phyloP scores from a whole-genome alignment of 64 coral and sea anemone genomes.

The Astreopora myriophthalma region DNA sequence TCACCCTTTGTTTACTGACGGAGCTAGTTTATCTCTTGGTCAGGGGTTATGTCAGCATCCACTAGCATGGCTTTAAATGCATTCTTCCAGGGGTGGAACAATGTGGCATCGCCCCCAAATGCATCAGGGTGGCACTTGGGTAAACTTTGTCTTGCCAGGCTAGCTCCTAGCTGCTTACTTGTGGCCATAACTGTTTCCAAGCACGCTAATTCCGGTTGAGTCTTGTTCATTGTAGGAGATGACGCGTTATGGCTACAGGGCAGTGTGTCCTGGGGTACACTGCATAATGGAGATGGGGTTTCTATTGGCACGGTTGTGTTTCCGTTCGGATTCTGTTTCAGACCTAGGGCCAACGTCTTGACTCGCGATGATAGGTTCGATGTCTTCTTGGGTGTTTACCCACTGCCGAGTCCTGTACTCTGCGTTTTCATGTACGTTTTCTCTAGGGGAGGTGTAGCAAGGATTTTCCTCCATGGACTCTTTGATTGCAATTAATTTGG shows the following conservation, averaged over 20 bases:
- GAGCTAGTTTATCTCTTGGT: constrained; percentile 61
- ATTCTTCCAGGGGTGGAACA: constrained; percentile 14
- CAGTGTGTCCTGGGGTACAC: background rate
- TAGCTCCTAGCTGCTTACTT: background rate
- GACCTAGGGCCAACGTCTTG: background rate
- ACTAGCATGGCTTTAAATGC: constrained; percentile 44
- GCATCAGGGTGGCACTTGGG: constrained; percentile 22
- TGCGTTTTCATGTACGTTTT: background rate
- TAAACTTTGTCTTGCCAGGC: background rate
- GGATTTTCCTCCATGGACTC: background rate
- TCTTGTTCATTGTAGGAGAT: background rate
- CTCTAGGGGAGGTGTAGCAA: background rate
- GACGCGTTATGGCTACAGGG: background rate
- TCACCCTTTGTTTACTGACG: constrained; percentile 42
- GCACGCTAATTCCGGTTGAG: background rate
- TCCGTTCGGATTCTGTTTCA: background rate
- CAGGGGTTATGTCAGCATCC: constrained; percentile 44
- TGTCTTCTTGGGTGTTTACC: too few species aligned
- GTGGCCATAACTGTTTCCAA: background rate
- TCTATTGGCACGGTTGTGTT: background rate
- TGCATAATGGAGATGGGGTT: background rate
- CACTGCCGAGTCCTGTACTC: background rate
- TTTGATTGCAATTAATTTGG: constrained; percentile 13
- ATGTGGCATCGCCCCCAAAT: background rate
- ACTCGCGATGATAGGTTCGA: too few species aligned